Conservation (phyloP, 2,797 vertebrate species). For the Phyllotis vaccarum region DNA sequence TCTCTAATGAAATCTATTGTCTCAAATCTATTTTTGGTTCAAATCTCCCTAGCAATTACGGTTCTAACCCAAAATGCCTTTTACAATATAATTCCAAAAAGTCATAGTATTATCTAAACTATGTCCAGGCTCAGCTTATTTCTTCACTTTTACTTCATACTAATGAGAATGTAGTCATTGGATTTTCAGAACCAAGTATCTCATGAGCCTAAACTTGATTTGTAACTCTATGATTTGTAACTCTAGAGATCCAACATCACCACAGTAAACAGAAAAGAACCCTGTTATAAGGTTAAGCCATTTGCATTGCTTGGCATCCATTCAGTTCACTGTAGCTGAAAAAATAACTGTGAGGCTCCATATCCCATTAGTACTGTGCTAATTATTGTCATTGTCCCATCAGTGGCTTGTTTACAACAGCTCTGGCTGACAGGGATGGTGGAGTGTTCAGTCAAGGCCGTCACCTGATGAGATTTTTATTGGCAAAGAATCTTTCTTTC, state of each 20-base stretch:
- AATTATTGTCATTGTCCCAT: slow-evolving; percentile 91
- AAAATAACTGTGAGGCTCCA: slow-evolving; percentile 87
- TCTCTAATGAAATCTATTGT: neutral
- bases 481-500: slow-evolving; percentile 85
- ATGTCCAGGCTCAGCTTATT: neutral
- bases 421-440: slow-evolving; percentile 87
- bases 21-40: slow-evolving; percentile 40
- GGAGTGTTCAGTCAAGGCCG: slow-evolving; percentile 87
- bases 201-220: neutral
- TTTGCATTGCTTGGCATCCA: slow-evolving; percentile 85
- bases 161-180: neutral
- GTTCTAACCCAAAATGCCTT: slow-evolving; percentile 7
- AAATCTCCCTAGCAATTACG: neutral
- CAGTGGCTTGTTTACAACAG: slow-evolving; percentile 89
- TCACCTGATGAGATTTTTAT: slow-evolving; percentile 89
- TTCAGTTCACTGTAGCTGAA: slow-evolving; percentile 89
- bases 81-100: neutral
- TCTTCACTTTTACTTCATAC: neutral
- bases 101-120: neutral
- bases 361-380: slow-evolving; percentile 87
- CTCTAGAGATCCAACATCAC: slow-evolving; percentile 68
- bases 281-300: slow-evolving; percentile 77
- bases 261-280: slow-evolving; percentile 76
- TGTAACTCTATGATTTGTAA: slow-evolving; percentile 66
- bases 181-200: slow-evolving; percentile 7